phyloP scores from a whole-genome alignment of 1,140 invertebrate genomes.

The Notospermus geniculatus region DNA sequence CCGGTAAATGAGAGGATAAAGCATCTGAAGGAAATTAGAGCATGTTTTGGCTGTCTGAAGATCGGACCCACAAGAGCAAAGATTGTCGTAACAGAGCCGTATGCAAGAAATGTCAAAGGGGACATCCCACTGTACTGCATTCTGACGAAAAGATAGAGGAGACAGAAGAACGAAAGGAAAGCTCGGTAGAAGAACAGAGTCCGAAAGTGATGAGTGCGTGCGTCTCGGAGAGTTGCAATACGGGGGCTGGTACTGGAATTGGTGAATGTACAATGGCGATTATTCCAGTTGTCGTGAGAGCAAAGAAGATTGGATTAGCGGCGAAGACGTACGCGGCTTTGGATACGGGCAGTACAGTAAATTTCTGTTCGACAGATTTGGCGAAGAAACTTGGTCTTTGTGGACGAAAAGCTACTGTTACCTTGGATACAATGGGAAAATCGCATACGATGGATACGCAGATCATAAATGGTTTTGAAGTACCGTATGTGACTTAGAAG shows the following conservation, averaged over 20 bases:
- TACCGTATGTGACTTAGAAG: not conserved
- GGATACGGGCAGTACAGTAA: not conserved
- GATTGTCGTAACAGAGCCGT: not conserved
- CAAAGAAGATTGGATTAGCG: not conserved
- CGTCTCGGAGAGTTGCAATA: not conserved
- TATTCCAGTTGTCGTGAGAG: not conserved
- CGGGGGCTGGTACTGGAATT: not conserved
- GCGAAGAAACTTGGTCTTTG: not conserved
- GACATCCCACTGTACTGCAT: conserved; percentile 5
- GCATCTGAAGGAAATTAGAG: not conserved
- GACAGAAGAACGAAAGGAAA: not conserved
- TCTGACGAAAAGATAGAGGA: not conserved
- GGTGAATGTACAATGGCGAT: not conserved
- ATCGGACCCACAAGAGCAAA: not conserved
- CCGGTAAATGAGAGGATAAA: not conserved
- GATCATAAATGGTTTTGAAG: conserved; percentile 1
- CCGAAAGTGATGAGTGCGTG: not conserved
- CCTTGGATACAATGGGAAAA: conserved; percentile 1
- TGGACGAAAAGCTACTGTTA: conserved; percentile 8
- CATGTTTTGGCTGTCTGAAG: conserved; percentile 3
- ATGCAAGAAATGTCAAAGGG: not conserved
- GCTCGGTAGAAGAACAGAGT: not conserved
- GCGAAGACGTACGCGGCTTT: not conserved
- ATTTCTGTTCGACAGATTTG: not conserved
- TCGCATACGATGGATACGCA: conserved; percentile 1